Percentiles rank a stretch among this genome's conserved stretches.
These are phyloP conservation scores for Alca torda DNA, from an alignment of 2,797 vertebrate species.

Conservation along the genomic window DNA sequence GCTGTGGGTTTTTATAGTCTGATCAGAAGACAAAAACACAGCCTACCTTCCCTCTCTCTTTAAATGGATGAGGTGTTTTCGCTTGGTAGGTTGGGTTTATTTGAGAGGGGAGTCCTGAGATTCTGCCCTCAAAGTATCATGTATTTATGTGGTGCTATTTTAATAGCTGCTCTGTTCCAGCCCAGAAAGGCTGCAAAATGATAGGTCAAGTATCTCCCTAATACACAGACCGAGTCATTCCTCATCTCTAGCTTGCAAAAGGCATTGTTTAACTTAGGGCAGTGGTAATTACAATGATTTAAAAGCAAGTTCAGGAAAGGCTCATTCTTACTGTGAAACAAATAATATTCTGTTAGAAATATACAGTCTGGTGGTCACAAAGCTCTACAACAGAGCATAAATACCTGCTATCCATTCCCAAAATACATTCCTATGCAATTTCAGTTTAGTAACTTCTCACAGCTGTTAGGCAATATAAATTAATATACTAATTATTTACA, in stretches of 20 bases:
- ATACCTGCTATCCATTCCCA: not conserved
- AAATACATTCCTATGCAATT: not conserved
- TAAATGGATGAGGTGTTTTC: not conserved
- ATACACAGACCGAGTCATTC: not conserved
- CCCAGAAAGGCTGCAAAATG: not conserved
- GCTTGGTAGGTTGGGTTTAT: not conserved
- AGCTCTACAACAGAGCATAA: not conserved
- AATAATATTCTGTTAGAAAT: not conserved
- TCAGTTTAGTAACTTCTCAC: not conserved
- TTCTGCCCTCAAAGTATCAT: not conserved
- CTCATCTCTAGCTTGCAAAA: not conserved
- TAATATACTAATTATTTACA: not conserved
- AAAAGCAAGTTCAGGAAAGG: not conserved
- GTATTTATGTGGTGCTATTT: not conserved
- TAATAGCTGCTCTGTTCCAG: not conserved
- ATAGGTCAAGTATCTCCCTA: not conserved
- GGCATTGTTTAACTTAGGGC: not conserved
- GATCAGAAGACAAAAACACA: not conserved
- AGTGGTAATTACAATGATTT: not conserved
- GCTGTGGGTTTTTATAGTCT: not conserved
- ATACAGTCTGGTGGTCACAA: not conserved
- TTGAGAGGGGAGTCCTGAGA: not conserved
- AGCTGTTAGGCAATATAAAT: not conserved
- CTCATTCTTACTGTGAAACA: not conserved
- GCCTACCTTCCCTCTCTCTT: not conserved